These are phyloP conservation scores for Stigmatopora argus DNA, from an alignment of 2,113 vertebrate species.

Conservation along the genomic window DNA sequence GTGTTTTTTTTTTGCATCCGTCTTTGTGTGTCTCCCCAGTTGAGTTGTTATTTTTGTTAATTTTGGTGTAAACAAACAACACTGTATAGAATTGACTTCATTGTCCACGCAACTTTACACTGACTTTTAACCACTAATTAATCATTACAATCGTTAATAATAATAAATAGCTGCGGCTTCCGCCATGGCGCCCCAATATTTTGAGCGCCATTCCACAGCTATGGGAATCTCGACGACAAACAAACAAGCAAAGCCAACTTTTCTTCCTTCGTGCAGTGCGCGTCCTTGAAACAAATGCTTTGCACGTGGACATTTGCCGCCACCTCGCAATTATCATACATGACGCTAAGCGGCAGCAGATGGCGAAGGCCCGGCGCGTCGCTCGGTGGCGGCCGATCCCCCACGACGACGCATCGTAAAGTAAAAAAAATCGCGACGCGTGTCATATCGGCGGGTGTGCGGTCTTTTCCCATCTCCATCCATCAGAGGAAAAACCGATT, in stretches of 20 bases:
- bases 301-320: slow-evolving; percentile 42
- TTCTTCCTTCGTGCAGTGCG: not conserved
- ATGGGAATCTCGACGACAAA: not conserved
- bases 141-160: no score
- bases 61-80: no score
- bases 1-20: no score
- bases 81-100: no score
- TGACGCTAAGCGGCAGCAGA: slow-evolving; percentile 60
- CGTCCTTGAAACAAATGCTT: slow-evolving; percentile 3
- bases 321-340: slow-evolving; percentile 43
- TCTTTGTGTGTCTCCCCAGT: no score
- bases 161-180: not conserved
- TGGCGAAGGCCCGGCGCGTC: slow-evolving; percentile 46
- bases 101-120: no score
- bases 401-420: slow-evolving; percentile 18
- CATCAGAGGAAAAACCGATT: slow-evolving; percentile 13
- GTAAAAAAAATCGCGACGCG: not conserved
- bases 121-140: no score
- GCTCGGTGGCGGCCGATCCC: slow-evolving; percentile 21
- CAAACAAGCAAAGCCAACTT: not conserved
- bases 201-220: not conserved
- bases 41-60: no score
- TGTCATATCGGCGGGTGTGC: not conserved
- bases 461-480: not conserved
- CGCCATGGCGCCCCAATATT: not conserved